A percentile compares a stretch with the other conserved stretches of the same genome.
Conservation (phyloP, 2,113 vertebrate genomes). For the Gnathonemus longibarbis region DNA sequence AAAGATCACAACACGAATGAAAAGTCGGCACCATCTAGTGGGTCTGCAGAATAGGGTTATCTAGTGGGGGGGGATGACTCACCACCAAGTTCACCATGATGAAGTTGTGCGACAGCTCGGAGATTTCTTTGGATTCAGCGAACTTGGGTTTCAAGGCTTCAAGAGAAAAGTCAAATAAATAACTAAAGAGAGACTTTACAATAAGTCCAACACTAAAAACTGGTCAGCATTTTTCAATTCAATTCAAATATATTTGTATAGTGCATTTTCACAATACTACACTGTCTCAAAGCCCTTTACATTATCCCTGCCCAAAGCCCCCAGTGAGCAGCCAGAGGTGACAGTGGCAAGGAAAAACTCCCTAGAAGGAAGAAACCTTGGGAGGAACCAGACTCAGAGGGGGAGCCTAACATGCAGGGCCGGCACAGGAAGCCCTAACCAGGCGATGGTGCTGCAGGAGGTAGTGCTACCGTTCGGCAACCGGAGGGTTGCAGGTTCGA, state of each 20-base stretch:
- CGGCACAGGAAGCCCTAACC: too few relatives aligned
- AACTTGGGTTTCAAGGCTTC: conserved; percentile 94
- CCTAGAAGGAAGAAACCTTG: neutral
- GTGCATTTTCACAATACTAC: neutral
- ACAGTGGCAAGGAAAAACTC: neutral
- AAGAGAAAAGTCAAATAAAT: neutral
- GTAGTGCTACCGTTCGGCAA: too few relatives aligned
- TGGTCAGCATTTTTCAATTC: neutral
- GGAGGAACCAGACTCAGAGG: too few relatives aligned
- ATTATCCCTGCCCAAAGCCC: neutral
- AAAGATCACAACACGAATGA: neutral
- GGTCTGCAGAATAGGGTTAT: neutral
- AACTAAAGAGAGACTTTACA: neutral
- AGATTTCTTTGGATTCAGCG: conserved; percentile 92
- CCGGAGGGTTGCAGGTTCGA: too few relatives aligned
- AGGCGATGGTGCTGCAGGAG: too few relatives aligned
- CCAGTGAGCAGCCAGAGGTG: neutral
- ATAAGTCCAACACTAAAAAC: neutral
- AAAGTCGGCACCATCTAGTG: neutral
- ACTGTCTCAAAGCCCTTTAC: neutral
- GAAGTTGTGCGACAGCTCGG: conserved; percentile 95
- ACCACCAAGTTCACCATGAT: conserved; percentile 97
- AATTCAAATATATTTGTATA: neutral
- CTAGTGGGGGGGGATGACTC: conserved; percentile 32
- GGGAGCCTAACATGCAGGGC: too few relatives aligned